Evolutionary conservation across 2,113 vertebrate species (phyloP), one percentile per base, ranked within the genome.

Genomic region (Pleuronectes platessa): DNA sequence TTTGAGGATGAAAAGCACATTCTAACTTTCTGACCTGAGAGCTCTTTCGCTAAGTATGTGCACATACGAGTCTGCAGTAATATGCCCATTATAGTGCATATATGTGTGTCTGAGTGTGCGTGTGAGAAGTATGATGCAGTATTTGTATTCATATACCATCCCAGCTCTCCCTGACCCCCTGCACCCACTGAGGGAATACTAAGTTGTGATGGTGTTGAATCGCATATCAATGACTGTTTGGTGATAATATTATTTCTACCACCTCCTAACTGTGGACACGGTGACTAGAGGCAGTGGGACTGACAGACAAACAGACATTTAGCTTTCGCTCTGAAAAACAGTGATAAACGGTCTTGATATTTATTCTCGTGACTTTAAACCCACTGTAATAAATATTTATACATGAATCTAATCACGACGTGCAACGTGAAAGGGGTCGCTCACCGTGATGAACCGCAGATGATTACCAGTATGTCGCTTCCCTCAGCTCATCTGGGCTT

Each of bases 141-240:
- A 87, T 91, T 87, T 75, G 81, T 85, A 88, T 89, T 88, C 90
- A 88, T 67, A 60, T 86, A 81, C 76, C 31, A 74, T 58, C 68
- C 24, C 21, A 63, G 73, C 83, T 82, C 76, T 71, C 73, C n/a
- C 69, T 85, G 84, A 90, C 86, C 89, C 40, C 63, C 45, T 65
- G 68, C 24, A 60, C 66, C 51, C 75, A 65, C 78, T 1, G 15
- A 26, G 56, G 58, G 89, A 89, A 91, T 90, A 69, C 72, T 88
- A 88, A 92, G 54, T 84, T 79, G 55, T 27, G 53, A 63, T 69
- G 55, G 63, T 73, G 83, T 58, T 74, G 86, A 82, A 88, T 68
- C 1, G 86, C 86, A 90, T 91, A 77, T 83, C 74, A 89, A 90
- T 87, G 73, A 82, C 61, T 80, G 24, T 76, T 82, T 59, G 67